Conservation (phyloP, 2,113 vertebrate species). For the Aspiorhynchus laticeps region DNA sequence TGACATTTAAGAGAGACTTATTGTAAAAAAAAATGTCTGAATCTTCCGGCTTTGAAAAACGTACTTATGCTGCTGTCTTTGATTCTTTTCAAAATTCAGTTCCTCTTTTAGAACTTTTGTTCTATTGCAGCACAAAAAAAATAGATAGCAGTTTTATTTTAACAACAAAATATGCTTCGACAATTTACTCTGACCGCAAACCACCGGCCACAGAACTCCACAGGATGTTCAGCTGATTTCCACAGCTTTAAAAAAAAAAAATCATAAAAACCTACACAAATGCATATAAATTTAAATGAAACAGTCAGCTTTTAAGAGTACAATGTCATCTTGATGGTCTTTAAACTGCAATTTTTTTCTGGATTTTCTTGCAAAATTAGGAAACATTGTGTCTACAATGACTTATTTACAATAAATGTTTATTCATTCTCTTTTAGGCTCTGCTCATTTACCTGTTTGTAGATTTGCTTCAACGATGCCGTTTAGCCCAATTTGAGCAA, state of each 20-base stretch:
- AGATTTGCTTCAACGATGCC: conserved; percentile 75
- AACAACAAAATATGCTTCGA: conserved; percentile 3
- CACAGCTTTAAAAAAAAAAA: neutral
- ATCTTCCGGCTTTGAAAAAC: neutral
- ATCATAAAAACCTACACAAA: neutral
- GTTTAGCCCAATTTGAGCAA: conserved; percentile 67
- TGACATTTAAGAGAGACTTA: conserved; percentile 35
- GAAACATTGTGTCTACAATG: neutral
- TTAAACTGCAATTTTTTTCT: neutral
- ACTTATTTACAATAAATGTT: neutral
- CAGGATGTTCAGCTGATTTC: neutral
- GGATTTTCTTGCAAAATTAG: neutral
- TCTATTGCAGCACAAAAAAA: neutral
- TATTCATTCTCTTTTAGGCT: conserved; percentile 57
- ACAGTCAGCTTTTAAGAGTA: neutral
- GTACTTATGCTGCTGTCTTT: neutral
- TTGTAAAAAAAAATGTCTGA: neutral
- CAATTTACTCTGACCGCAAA: neutral
- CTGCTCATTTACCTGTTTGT: conserved; percentile 77
- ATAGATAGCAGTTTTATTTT: neutral
- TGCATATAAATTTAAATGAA: neutral
- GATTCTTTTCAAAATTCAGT: neutral
- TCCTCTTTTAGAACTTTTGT: neutral
- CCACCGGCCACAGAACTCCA: neutral
- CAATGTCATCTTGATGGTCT: neutral